phyloP scores from a whole-genome alignment of 2,888 invertebrate species.

The Scrobipalpa atriplicella region DNA sequence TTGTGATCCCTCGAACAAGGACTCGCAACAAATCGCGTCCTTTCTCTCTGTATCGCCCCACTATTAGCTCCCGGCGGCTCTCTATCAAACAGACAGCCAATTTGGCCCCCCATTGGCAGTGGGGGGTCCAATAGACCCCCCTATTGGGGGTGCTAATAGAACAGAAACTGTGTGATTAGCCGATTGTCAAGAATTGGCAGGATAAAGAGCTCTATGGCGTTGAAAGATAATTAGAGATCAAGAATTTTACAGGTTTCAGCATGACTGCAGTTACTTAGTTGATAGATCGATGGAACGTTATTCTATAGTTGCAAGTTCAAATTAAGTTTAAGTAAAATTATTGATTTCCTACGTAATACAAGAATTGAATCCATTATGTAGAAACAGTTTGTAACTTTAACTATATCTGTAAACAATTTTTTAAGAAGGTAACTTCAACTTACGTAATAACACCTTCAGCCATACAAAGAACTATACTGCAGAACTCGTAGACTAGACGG shows the following conservation, averaged over 20 bases:
- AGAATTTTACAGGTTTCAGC: too few relatives aligned
- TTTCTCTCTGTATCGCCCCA: slow-evolving; percentile 16
- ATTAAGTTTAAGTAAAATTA: too few relatives aligned
- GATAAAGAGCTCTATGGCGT: neutral
- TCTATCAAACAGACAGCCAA: slow-evolving; percentile 25
- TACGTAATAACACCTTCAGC: neutral
- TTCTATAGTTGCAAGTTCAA: too few relatives aligned
- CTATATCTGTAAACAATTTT: too few relatives aligned
- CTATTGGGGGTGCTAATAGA: neutral
- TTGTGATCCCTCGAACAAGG: neutral
- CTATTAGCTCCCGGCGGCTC: slow-evolving; percentile 15
- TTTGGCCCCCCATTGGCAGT: slow-evolving; percentile 13
- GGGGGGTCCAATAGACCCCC: neutral
- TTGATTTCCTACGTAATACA: too few relatives aligned
- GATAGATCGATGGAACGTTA: too few relatives aligned
- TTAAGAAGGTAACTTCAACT: too few relatives aligned
- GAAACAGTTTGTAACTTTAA: too few relatives aligned
- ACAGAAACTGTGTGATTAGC: neutral
- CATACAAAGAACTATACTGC: neutral
- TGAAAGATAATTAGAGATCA: too few relatives aligned
- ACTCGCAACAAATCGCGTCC: slow-evolving; percentile 1
- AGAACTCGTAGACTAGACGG: slow-evolving; percentile 10
- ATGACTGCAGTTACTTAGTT: too few relatives aligned
- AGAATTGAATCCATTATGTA: too few relatives aligned
- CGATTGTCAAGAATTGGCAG: neutral